Evolutionary conservation across 2,797 vertebrate genomes (phyloP), one percentile per base, ranked within the genome.

Genomic region (Sorex maritimensis): DNA sequence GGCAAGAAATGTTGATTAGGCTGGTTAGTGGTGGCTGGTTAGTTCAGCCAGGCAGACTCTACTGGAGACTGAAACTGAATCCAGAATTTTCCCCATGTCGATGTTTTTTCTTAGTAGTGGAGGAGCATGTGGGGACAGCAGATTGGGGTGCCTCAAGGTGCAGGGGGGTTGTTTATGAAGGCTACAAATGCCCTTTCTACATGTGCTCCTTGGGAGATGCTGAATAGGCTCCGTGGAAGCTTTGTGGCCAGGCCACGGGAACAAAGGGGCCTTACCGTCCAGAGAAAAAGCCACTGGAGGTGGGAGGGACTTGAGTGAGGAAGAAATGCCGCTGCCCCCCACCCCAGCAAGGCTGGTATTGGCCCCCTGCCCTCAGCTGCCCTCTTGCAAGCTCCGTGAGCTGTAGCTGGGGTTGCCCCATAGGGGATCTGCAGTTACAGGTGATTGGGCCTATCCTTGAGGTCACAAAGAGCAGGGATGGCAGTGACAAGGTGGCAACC

Each of bases 31-130:
- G 13, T 26, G n/a, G 1, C 21, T 74, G 30, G 71, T 49, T 77
- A 61, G 15, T 71, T 92, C 80, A 52, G 28, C 44, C 23, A 34
- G 34, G 30, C 78, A 38, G 34, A 69, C 30, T 71, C 87, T 93
- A 63, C 13, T 67, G 41, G 72, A 86, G 65, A 78, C 26, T 58
- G 68, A 93, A 61, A 71, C 65, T 85, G 74, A 73, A 78, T 75
- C 77, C 61, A 80, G 44, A 44, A 67, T 63, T 77, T 65, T n/a
- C 46, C 58, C 44, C 26, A 55, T 3, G 7, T 23, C 13, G n/a
- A 0, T n/a, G 10, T 44, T 46, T 7, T 69, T 94, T 68, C 78
- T 94, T 78, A n/a, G 44, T 12, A 41, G 82, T 87, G 44, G 55
- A 86, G 28, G 5, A 77, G 69, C 5, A 63, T 44, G 30, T 82